Evolutionary conservation across 2,797 vertebrate genomes (phyloP).

Genomic region (Dryobates pubescens): DNA sequence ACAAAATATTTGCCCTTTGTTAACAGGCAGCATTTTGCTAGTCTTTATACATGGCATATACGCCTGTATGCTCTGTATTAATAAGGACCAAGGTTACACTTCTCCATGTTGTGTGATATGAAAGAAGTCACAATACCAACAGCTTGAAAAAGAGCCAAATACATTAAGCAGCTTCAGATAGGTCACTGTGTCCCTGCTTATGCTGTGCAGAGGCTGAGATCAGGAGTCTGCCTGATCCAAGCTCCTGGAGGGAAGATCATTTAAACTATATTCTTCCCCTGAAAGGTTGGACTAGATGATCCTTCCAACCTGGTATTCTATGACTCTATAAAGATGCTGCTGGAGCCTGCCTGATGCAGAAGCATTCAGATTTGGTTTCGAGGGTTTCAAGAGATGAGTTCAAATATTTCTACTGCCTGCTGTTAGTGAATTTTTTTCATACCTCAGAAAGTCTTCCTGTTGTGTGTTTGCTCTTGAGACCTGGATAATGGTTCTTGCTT

Average conservation of each 20-base stretch:
- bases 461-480: background rate
- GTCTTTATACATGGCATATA: background rate
- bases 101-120: background rate
- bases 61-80: background rate
- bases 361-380: background rate
- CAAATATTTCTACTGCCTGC: background rate
- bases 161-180: background rate
- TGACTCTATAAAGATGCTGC: background rate
- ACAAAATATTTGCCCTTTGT: background rate
- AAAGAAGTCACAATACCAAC: background rate
- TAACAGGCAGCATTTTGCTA: background rate
- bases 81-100: background rate
- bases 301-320: no score
- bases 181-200: background rate
- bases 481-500: background rate
- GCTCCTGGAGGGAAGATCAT: background rate
- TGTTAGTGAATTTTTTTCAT: background rate
- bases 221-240: background rate
- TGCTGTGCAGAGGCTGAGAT: background rate
- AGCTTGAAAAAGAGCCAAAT: background rate
- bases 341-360: background rate
- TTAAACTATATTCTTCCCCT: no score
- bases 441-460: background rate
- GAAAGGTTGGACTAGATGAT: no score
- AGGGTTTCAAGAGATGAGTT: background rate